Conservation (phyloP, 2,888 invertebrate species). For the Drosophila falleni region DNA sequence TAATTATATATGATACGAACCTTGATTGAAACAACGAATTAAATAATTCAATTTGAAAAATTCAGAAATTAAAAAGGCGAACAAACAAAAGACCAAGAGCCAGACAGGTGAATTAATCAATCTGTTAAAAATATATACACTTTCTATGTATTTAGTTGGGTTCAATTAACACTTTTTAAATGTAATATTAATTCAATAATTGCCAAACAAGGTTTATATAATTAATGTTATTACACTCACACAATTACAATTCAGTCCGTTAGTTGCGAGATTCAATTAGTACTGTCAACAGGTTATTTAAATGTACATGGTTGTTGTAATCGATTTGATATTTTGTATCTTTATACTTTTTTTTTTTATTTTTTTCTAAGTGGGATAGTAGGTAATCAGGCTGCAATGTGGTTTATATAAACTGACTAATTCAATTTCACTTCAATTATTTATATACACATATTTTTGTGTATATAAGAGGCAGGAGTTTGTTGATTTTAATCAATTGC, state of each 20-base stretch:
- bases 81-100: constrained; percentile 93
- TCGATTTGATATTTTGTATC: background rate
- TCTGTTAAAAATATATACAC: constrained; percentile 6
- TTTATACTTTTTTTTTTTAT: too few relatives aligned
- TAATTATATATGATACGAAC: constrained; percentile 24
- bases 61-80: constrained; percentile 97
- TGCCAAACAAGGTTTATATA: background rate
- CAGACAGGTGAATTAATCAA: constrained; percentile 90
- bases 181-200: background rate
- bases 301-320: background rate
- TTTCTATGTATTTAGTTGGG: constrained; percentile 1
- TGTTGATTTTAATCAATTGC: background rate
- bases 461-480: background rate
- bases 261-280: background rate
- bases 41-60: constrained; percentile 36
- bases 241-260: background rate
- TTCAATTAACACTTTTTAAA: background rate
- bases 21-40: constrained; percentile 45
- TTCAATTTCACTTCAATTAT: background rate
- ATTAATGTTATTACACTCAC: background rate
- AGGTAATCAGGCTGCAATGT: background rate
- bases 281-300: background rate
- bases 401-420: background rate
- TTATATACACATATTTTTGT: background rate
- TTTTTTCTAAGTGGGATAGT: too few relatives aligned